Evolutionary conservation across 2,888 invertebrate species (phyloP), one percentile per base, ranked within the genome.

Genomic region (Tortrix viridana): DNA sequence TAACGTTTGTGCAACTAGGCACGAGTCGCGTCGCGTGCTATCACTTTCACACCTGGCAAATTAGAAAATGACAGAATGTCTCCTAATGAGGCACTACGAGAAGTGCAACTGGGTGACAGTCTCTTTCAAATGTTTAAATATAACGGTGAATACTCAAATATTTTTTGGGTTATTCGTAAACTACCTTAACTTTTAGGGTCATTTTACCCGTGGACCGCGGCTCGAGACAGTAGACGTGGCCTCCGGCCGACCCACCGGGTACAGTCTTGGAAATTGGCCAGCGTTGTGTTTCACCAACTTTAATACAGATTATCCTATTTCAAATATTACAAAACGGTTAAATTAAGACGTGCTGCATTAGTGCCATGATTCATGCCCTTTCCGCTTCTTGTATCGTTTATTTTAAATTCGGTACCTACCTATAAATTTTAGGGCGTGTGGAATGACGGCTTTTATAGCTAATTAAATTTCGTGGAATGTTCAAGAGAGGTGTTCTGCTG

Each of bases 231-330:
- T 64, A 58, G 52, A 52, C 65, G 53, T 68, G 49, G 72, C 66
- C 62, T 9, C 61, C 71, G 67, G 66, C 71, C n/a, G 16, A 16
- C 20, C 50, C 65, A 55, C 69, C 64, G 62, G 68, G 71, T 52
- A 67, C 71, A 67, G 67, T 70, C 68, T 77, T 77, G 75, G 73
- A 75, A 66, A 68, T 55, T 65, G 57, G 72, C 73, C 76, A 76
- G 69, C 69, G 68, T 71, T 67, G 66, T 76, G 76, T 79, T 78
- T 76, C 69, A 69, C 65, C 69, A 76, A 79, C 76, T 80, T 82
- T 77, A 81, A 81, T 78, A 78, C 73, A 72, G 73, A 74, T 74
- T 71, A 76, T 75, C 73, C 73, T 69, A 72, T 76, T 73, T 66
- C 67, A 57, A 56, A 66, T 70, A 71, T 75, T 72, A 65, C 67